Evolutionary conservation across 2,113 vertebrate species (phyloP).

Genomic region (human): GRCh38 chr4:72420001-72420500

Average conservation of each 20-base stretch:
- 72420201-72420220: background rate
- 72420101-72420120: background rate
- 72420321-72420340: fast-evolving
- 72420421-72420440: background rate
- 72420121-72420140: background rate
- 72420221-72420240: background rate
- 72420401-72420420: background rate
- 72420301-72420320: background rate
- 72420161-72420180: background rate
- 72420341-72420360: background rate
- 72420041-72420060: background rate
- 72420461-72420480: background rate
- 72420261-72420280: no score
- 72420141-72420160: background rate
- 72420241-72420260: background rate
- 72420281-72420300: background rate
- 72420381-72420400: background rate
- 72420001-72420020: background rate
- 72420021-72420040: background rate
- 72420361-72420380: background rate
- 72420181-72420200: background rate
- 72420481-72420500: background rate
- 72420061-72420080: background rate
- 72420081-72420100: background rate
- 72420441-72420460: background rate